These are phyloP conservation scores for Onychomys torridus DNA, from an alignment of 2,797 vertebrate species.

Conservation along the genomic window DNA sequence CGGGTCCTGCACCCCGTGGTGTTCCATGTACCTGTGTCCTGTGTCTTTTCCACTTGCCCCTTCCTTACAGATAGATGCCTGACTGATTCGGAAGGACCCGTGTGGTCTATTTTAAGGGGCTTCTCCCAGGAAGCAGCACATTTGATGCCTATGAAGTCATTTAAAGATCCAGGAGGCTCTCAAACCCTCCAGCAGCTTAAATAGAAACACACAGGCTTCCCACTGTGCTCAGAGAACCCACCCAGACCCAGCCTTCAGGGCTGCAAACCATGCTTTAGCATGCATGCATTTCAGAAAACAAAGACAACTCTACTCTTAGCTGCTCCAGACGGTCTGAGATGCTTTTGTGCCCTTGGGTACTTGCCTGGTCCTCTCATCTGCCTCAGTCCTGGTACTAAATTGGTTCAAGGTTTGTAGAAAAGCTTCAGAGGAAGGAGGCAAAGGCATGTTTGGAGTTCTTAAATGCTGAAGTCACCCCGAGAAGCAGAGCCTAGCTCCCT, in stretches of 20 bases:
- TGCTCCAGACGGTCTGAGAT: slow-evolving; percentile 77
- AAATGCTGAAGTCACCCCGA: slow-evolving; percentile 76
- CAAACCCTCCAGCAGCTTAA: slow-evolving; percentile 18
- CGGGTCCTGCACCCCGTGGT: not conserved
- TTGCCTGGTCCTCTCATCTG: slow-evolving; percentile 79
- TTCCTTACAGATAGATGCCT: not conserved
- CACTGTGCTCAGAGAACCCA: slow-evolving; percentile 31
- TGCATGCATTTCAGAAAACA: slow-evolving; percentile 67
- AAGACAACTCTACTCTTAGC: slow-evolving; percentile 67
- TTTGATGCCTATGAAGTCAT: slow-evolving; percentile 41
- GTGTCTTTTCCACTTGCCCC: not conserved
- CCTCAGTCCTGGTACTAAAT: slow-evolving; percentile 80
- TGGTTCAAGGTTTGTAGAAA: slow-evolving; percentile 81
- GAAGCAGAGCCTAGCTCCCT: slow-evolving; percentile 1
- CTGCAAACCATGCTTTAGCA: slow-evolving; percentile 60
- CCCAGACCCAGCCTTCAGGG: slow-evolving; percentile 31
- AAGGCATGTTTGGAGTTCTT: slow-evolving; percentile 79
- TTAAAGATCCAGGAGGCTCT: slow-evolving; percentile 31
- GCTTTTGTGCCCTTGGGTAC: slow-evolving; percentile 76
- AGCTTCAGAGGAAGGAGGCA: slow-evolving; percentile 58
- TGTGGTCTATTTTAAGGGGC: not conserved
- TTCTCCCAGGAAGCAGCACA: slow-evolving; percentile 35
- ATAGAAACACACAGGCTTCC: slow-evolving; percentile 29
- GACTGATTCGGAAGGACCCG: not conserved
- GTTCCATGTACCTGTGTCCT: not conserved